Evolutionary conservation across 2,797 vertebrate species (phyloP).

Genomic region (Pangasius mekongensis): DNA sequence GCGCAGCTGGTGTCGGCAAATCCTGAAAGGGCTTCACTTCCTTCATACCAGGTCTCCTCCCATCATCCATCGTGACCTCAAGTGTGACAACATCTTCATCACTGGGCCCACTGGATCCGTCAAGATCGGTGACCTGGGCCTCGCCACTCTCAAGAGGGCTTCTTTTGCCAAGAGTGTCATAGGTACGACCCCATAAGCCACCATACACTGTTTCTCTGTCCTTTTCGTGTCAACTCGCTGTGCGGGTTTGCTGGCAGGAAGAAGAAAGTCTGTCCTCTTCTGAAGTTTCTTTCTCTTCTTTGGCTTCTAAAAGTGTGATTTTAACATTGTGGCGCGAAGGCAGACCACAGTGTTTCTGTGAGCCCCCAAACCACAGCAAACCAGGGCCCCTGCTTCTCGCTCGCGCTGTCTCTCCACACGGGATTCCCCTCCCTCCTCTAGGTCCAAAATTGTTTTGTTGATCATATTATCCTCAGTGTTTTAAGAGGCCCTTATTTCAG

Average conservation of each 20-base stretch:
- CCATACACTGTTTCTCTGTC: slow-evolving; percentile 47
- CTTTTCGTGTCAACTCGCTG: slow-evolving; percentile 40
- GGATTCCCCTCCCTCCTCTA: slow-evolving; percentile 48
- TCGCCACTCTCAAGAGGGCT: slow-evolving; percentile 94
- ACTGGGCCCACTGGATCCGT: slow-evolving; percentile 98
- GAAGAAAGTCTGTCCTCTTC: slow-evolving; percentile 50
- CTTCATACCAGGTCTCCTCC: slow-evolving; percentile 95
- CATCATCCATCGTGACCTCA: slow-evolving; percentile 96
- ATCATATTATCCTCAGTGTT: slow-evolving; percentile 69
- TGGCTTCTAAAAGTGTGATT: slow-evolving; percentile 71
- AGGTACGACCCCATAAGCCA: slow-evolving; percentile 81
- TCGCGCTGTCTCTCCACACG: slow-evolving; percentile 45
- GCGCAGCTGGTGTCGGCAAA: slow-evolving; percentile 97
- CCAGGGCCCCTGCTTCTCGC: slow-evolving; percentile 56
- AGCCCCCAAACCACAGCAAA: slow-evolving; percentile 85
- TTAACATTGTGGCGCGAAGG: slow-evolving; percentile 85
- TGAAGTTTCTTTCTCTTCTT: slow-evolving; percentile 68
- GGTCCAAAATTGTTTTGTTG: slow-evolving; percentile 71
- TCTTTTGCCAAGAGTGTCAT: slow-evolving; percentile 99
- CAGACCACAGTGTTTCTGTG: slow-evolving; percentile 85
- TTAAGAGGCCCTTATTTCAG: slow-evolving; percentile 71
- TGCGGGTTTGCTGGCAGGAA: slow-evolving; percentile 41
- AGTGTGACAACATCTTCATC: slow-evolving; percentile 99
- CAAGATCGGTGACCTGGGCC: slow-evolving; percentile 96
- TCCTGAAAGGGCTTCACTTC: slow-evolving; percentile 97